These are phyloP conservation scores for Luidia sarsii DNA, from an alignment of 53 echinoderm and acorn worm genomes.

Conservation along the genomic window DNA sequence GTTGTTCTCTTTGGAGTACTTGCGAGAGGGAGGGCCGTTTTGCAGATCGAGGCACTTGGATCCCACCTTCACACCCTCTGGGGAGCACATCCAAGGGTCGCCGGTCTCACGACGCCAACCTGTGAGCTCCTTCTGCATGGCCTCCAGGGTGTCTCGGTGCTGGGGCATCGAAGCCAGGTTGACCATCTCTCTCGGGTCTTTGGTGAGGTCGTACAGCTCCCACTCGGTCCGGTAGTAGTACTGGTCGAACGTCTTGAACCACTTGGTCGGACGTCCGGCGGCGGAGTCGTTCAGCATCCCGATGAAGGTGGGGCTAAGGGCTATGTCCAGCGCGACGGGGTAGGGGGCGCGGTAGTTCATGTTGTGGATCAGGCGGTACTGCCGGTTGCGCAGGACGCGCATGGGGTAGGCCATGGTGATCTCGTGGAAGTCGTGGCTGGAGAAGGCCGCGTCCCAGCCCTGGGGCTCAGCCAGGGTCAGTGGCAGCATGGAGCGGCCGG, in stretches of 20 bases:
- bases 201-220: conserved; percentile 83
- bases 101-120: conserved; percentile 74
- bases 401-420: conserved; percentile 97
- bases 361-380: conserved; percentile 92
- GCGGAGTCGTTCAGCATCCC: conserved; percentile 81
- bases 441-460: conserved; percentile 78
- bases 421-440: conserved; percentile 97
- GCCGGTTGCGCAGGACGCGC: conserved; percentile 76
- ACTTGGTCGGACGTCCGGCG: conserved; percentile 73
- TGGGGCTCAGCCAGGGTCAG: conserved; percentile 60
- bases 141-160: conserved; percentile 47
- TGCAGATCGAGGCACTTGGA: conserved; percentile 10
- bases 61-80: conserved; percentile 65
- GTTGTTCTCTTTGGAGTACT: conserved; percentile 12
- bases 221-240: conserved; percentile 93
- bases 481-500: conserved; percentile 87
- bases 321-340: conserved; percentile 86
- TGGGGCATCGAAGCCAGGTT: conserved; percentile 70
- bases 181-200: conserved; percentile 76
- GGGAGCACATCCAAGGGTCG: conserved; percentile 89
- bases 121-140: conserved; percentile 60
- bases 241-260: conserved; percentile 88
- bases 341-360: conserved; percentile 89
- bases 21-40: background rate
- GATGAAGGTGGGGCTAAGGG: conserved; percentile 70